These are phyloP conservation scores for Stenchaetothrips biformis DNA, from an alignment of 2,888 invertebrate genomes.

Conservation along the genomic window DNA sequence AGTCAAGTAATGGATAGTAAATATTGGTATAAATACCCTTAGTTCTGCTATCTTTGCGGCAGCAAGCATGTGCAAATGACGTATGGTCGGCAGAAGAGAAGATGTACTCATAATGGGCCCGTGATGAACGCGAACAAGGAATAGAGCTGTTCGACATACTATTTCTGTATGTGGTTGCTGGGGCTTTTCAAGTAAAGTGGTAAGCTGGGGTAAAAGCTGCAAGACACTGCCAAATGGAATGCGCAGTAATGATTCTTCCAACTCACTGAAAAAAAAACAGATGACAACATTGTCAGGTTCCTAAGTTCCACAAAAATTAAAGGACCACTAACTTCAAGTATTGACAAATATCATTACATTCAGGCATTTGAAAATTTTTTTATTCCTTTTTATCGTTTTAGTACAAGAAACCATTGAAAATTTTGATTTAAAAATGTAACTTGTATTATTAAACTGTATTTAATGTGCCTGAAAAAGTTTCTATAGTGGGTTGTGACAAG, in stretches of 20 bases:
- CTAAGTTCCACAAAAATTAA: neutral
- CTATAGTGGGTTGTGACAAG: neutral
- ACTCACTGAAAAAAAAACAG: conserved; percentile 59
- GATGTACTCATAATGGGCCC: conserved; percentile 71
- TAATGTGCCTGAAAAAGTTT: conserved; percentile 23
- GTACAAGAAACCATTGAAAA: neutral
- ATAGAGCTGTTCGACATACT: conserved; percentile 67
- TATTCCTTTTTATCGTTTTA: conserved; percentile 20
- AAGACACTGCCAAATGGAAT: conserved; percentile 69
- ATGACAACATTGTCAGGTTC: neutral
- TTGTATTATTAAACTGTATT: too few species aligned
- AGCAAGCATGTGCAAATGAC: conserved; percentile 58
- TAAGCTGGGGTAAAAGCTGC: conserved; percentile 68
- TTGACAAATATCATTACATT: neutral
- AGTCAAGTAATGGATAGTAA: conserved; percentile 32
- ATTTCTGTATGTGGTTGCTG: conserved; percentile 70
- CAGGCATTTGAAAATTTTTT: conserved; percentile 3
- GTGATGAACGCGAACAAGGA: conserved; percentile 70
- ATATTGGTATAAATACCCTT: conserved; percentile 50
- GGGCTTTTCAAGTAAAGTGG: conserved; percentile 58
- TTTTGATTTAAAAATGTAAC: neutral
- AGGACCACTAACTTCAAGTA: too few species aligned
- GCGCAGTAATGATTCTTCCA: conserved; percentile 83
- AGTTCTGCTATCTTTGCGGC: conserved; percentile 55
- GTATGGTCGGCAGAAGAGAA: conserved; percentile 60